Conservation (phyloP, 2,797 vertebrate species). For the Phoebastria nigripes region DNA sequence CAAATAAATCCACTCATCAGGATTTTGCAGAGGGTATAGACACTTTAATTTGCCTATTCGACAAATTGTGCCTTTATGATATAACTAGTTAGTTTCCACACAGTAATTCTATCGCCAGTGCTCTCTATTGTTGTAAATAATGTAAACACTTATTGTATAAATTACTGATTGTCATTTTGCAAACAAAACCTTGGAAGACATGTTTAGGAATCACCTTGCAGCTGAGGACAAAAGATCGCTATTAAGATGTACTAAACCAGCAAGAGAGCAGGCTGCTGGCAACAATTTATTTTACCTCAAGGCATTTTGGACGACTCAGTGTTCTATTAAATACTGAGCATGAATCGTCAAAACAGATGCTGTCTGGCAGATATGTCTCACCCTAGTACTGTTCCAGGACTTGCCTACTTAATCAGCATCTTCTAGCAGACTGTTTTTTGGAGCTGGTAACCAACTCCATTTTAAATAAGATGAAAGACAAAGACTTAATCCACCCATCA, state of each 20-base stretch:
- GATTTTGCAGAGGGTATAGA: constrained; percentile 32
- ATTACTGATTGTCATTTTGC: constrained; percentile 8
- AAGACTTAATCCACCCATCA: neutral
- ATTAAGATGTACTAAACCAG: constrained; percentile 39
- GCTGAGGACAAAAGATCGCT: neutral
- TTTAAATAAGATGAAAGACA: constrained; percentile 8
- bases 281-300: constrained; percentile 40
- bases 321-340: constrained; percentile 46
- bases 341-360: constrained; percentile 5
- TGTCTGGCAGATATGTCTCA: constrained; percentile 31
- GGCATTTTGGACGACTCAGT: neutral
- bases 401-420: constrained; percentile 14
- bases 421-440: neutral
- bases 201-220: constrained; percentile 41
- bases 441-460: neutral
- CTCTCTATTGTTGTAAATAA: neutral
- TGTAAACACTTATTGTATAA: constrained; percentile 1
- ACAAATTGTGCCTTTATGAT: constrained; percentile 2
- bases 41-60: constrained; percentile 28
- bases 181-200: constrained; percentile 6
- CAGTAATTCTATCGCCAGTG: neutral
- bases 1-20: constrained; percentile 54
- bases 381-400: constrained; percentile 1
- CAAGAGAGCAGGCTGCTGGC: neutral
- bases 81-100: neutral